Evolutionary conservation across 2,797 vertebrate species (phyloP).

Genomic region (Protosalanx chinensis): DNA sequence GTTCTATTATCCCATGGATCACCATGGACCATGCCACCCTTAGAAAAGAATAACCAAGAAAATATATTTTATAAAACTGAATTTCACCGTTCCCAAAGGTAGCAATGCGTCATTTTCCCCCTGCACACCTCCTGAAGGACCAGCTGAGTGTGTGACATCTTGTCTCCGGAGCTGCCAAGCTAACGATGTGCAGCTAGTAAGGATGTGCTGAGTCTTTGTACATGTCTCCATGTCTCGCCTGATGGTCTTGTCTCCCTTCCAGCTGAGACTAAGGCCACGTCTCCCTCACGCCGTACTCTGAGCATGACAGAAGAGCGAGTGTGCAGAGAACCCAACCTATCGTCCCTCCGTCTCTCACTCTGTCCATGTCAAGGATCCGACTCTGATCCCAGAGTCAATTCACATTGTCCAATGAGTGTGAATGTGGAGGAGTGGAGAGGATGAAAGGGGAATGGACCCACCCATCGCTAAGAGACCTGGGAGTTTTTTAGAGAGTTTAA

Average conservation of each 20-base stretch:
- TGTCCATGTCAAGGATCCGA: constrained; percentile 42
- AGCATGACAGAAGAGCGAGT: constrained; percentile 36
- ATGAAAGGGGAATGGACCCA: background rate
- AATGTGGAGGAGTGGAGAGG: background rate
- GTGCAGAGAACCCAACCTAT: constrained; percentile 18
- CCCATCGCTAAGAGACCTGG: background rate
- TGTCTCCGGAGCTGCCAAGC: constrained; percentile 29
- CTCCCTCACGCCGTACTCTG: constrained; percentile 38
- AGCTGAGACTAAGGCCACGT: constrained; percentile 49
- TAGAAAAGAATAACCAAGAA: background rate
- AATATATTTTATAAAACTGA: background rate
- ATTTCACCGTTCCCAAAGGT: background rate
- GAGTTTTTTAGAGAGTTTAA: constrained; percentile 9
- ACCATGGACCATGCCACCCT: no score
- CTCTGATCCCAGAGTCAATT: constrained; percentile 50
- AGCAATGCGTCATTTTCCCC: background rate
- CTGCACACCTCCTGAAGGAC: constrained; percentile 18
- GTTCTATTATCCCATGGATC: constrained; percentile 51
- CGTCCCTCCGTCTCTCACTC: constrained; percentile 29
- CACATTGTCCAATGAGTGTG: constrained; percentile 32
- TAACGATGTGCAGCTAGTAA: constrained; percentile 57
- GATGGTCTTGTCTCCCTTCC: constrained; percentile 54
- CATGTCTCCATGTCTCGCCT: constrained; percentile 44
- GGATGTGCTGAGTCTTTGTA: constrained; percentile 48
- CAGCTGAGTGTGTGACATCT: constrained; percentile 39